These are phyloP conservation scores for Pseudonaja textilis DNA, from an alignment of 2,113 vertebrate genomes.

Conservation along the genomic window DNA sequence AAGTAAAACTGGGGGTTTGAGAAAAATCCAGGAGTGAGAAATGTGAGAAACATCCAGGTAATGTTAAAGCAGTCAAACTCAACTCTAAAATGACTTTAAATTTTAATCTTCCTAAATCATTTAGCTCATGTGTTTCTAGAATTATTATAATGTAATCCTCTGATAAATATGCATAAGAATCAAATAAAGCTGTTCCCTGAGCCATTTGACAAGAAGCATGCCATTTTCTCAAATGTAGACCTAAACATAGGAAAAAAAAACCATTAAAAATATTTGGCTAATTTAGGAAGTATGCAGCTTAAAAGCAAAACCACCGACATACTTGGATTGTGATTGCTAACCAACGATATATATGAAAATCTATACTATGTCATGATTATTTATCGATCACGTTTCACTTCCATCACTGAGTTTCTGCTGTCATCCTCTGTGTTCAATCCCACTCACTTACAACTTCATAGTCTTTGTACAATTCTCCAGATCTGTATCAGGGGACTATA, in stretches of 20 bases:
- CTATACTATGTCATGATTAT: neutral
- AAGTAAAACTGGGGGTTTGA: neutral
- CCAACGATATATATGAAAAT: neutral
- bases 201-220: neutral
- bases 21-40: neutral
- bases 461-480: neutral
- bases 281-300: neutral
- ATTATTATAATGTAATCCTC: neutral
- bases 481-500: neutral
- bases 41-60: neutral
- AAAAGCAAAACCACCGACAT: neutral
- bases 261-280: neutral
- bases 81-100: neutral
- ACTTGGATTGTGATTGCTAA: neutral
- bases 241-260: neutral
- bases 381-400: neutral
- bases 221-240: neutral
- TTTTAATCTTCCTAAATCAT: neutral
- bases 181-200: neutral
- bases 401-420: neutral
- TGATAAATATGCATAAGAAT: neutral
- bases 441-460: neutral
- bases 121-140: neutral
- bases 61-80: neutral
- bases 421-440: neutral